These are phyloP conservation scores for Argyresthia albistria DNA, from an alignment of 2,888 invertebrate species.

Conservation along the genomic window DNA sequence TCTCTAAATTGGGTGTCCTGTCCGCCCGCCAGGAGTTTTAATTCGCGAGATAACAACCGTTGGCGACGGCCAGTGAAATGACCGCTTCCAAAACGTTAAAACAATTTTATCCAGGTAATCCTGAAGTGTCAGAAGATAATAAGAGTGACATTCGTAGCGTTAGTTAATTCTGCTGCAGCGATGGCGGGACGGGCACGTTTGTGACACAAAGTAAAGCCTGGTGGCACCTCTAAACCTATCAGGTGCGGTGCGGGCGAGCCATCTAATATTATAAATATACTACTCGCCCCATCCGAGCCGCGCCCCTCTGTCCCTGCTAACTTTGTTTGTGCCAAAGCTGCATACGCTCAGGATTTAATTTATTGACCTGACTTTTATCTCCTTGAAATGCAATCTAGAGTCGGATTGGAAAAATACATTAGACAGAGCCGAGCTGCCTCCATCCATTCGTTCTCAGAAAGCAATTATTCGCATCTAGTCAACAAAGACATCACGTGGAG, in stretches of 20 bases:
- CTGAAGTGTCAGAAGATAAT: slow-evolving; percentile 66
- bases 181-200: slow-evolving; percentile 38
- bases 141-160: slow-evolving; percentile 69
- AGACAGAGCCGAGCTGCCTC: neutral
- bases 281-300: slow-evolving; percentile 11
- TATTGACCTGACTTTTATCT: neutral
- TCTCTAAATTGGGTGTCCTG: slow-evolving; percentile 25
- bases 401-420: neutral
- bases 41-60: slow-evolving; percentile 55
- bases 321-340: slow-evolving; percentile 10
- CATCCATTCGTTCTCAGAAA: slow-evolving; percentile 16
- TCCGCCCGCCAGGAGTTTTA: slow-evolving; percentile 31
- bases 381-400: too few species aligned
- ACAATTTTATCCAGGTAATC: slow-evolving; percentile 69
- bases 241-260: slow-evolving; percentile 39
- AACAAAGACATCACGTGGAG: slow-evolving; percentile 41
- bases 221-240: slow-evolving; percentile 61
- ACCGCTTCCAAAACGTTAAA: slow-evolving; percentile 56
- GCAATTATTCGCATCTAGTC: slow-evolving; percentile 56
- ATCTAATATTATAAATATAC: slow-evolving; percentile 35
- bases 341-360: neutral
- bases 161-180: slow-evolving; percentile 63
- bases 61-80: slow-evolving; percentile 42
- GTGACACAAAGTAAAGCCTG: slow-evolving; percentile 62
- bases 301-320: slow-evolving; percentile 16